Conservation (phyloP, 64 coral and sea anemone species). For the Montipora foliosa region DNA sequence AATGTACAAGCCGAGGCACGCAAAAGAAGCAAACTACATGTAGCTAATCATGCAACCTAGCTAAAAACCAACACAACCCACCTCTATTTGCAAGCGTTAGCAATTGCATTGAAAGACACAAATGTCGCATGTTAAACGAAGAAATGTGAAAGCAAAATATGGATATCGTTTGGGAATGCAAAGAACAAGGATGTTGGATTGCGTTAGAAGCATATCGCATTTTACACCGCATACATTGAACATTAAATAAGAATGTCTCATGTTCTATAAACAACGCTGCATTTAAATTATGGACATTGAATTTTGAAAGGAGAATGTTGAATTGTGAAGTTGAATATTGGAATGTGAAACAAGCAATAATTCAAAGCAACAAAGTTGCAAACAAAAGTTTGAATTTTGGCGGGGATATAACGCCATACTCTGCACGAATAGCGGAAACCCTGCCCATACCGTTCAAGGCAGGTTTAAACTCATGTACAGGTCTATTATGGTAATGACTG, state of each 20-base stretch:
- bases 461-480: too few relatives aligned
- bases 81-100: too few relatives aligned
- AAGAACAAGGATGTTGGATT: background rate
- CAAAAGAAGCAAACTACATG: too few relatives aligned
- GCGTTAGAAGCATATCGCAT: background rate
- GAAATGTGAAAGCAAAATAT: background rate
- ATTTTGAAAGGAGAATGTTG: background rate
- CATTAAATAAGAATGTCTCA: background rate
- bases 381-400: background rate
- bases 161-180: background rate
- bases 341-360: background rate
- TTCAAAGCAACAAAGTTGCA: background rate
- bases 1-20: too few relatives aligned
- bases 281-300: background rate
- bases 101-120: background rate
- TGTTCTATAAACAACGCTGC: background rate
- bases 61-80: too few relatives aligned
- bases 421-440: too few relatives aligned
- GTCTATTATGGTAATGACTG: too few relatives aligned
- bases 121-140: background rate
- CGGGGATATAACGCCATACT: background rate
- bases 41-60: too few relatives aligned
- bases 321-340: background rate
- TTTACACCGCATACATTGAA: background rate
- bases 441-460: too few relatives aligned